A percentile compares a stretch with the other conserved stretches of the same genome.
phyloP scores from a whole-genome alignment of 2,113 vertebrate species.

The Spea bombifrons region DNA sequence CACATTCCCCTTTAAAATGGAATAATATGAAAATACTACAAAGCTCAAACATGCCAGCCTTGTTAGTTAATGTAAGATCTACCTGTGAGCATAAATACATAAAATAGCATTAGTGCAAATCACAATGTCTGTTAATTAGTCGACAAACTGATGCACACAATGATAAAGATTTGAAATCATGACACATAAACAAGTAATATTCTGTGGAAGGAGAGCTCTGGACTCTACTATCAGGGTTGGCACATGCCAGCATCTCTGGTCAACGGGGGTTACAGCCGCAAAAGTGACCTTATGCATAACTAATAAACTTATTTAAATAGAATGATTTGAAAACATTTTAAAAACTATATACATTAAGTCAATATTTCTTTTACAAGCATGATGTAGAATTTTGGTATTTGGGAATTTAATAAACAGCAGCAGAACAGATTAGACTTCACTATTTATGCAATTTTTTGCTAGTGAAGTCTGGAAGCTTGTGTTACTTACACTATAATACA shows the following conservation, averaged over 20 bases:
- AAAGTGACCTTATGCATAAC: conserved; percentile 25
- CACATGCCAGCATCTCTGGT: too few species aligned
- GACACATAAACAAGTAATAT: conserved; percentile 18
- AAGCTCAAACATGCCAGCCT: too few species aligned
- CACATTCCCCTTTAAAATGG: too few species aligned
- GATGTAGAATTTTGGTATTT: conserved; percentile 27
- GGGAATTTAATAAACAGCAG: conserved; percentile 24
- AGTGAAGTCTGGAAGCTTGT: conserved; percentile 1
- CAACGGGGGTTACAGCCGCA: conserved; percentile 1
- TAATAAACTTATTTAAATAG: conserved; percentile 25
- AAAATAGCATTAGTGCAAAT: neutral
- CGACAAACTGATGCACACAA: conserved; percentile 1
- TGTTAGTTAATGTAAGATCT: neutral
- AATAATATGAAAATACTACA: too few species aligned
- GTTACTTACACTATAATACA: neutral
- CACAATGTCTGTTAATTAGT: conserved; percentile 25
- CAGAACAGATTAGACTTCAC: conserved; percentile 21
- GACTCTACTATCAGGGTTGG: too few species aligned
- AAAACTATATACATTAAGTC: conserved; percentile 31
- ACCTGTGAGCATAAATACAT: neutral
- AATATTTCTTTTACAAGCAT: conserved; percentile 10
- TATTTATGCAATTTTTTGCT: conserved; percentile 9
- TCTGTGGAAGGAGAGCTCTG: neutral
- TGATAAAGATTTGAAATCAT: conserved; percentile 7
- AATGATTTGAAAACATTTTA: conserved; percentile 13